Base-by-base conservation (phyloP, 1,140 invertebrate species). In the Dryas iulia region DNA sequence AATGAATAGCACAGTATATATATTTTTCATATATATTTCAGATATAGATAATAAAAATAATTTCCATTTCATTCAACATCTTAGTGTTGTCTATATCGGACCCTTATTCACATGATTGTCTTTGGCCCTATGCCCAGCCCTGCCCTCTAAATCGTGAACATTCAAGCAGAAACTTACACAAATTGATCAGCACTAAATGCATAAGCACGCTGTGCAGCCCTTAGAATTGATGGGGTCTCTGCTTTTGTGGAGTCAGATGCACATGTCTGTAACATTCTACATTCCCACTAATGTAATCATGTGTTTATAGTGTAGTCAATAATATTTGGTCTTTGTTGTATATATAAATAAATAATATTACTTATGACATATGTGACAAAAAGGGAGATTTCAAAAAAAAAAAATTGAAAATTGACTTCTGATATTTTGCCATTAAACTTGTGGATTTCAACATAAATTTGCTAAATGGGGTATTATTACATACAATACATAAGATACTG, bases 201-300 rank as follows among this genome's bases (percentile, higher is more conserved):
- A 63, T 31, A 69, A 30, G 66, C 66, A 63, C 33, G 35, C 59
- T 58, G 62, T 70, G 68, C 56, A 56, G 69, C 63, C 68, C 58
- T 71, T 64, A 59, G 54, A 60, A 60, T 59, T 62, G 59, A 53
- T 53, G 59, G 62, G 63, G 25, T 59, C 68, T 70, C 69, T 71
- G 59, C 33, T 66, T 39, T 21, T 66, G 64, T 25, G 57, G 56
- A 66, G 31, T 66, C 63, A 63, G 52, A 47, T 61, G 62, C 31
- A 70, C 28, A 61, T 39, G 60, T 66, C 69, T 71, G 59, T 71
- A 61, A 71, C 69, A 71, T 66, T 71, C 69, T 66, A 66, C 58
- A 71, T 65, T 61, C 63, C 69, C 58, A 33, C 69, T 66, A 65
- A 71, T 71, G 63, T 71, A 71, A 63, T 65, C 56, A 63, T 39